Evolutionary conservation across 2,888 invertebrate genomes (phyloP).

Genomic region (Harpalus rubripes): DNA sequence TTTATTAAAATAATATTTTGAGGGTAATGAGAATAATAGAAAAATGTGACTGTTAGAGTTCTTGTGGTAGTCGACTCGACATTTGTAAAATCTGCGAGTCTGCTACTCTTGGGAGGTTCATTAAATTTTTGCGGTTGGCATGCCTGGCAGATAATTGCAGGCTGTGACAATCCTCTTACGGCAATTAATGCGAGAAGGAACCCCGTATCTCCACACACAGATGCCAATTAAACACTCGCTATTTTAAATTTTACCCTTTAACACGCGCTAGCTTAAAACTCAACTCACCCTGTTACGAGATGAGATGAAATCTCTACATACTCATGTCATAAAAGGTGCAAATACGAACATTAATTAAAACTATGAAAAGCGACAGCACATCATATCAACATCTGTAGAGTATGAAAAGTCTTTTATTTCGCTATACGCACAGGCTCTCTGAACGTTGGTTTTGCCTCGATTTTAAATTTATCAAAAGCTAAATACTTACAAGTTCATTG

Average conservation of each 20-base stretch:
- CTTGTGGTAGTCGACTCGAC: not conserved
- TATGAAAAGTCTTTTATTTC: conserved; percentile 18
- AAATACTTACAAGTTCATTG: conserved; percentile 33
- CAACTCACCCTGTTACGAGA: not conserved
- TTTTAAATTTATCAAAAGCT: conserved; percentile 35
- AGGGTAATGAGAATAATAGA: too few relatives aligned
- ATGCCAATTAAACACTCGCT: conserved; percentile 25
- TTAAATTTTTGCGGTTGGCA: conserved; percentile 54
- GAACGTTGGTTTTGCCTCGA: not conserved
- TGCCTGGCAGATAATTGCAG: conserved; percentile 50
- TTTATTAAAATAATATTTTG: too few relatives aligned
- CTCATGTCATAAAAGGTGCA: not conserved
- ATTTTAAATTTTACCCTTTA: conserved; percentile 18
- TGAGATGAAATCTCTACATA: not conserved
- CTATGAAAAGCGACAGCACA: not conserved
- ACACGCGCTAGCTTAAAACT: not conserved
- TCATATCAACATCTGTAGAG: not conserved
- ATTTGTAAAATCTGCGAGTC: not conserved
- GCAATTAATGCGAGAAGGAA: conserved; percentile 42
- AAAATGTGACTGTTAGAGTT: not conserved
- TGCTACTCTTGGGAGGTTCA: conserved; percentile 22
- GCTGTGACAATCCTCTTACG: conserved; percentile 55
- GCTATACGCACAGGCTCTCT: not conserved
- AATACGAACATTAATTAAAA: not conserved
- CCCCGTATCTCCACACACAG: conserved; percentile 32